Evolutionary conservation across 2,797 vertebrate genomes (phyloP).

Genomic region (Arrhamphus sclerolepis): DNA sequence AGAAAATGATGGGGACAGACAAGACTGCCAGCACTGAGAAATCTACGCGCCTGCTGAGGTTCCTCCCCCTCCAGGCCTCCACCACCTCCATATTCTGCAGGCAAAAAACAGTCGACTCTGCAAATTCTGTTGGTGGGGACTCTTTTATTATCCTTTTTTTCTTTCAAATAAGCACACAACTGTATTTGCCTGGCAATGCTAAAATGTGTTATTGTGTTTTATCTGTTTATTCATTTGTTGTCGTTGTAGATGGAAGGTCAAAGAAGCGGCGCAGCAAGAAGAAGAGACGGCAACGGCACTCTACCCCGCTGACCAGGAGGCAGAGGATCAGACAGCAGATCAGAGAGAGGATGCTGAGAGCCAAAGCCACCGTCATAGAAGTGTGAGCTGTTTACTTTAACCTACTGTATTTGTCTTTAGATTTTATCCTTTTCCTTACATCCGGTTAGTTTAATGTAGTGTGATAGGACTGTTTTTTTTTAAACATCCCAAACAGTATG

Average conservation of each 20-base stretch:
- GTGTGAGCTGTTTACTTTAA: slow-evolving; percentile 63
- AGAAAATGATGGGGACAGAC: slow-evolving; percentile 66
- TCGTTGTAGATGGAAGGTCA: slow-evolving; percentile 64
- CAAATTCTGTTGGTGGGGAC: slow-evolving; percentile 59
- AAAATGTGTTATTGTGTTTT: not conserved
- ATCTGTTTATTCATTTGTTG: slow-evolving; percentile 2
- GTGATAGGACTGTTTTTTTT: no score
- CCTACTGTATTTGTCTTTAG: not conserved
- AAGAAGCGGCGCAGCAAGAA: slow-evolving; percentile 75
- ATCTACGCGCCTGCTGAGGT: slow-evolving; percentile 51
- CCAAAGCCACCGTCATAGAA: slow-evolving; percentile 79
- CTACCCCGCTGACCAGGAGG: slow-evolving; percentile 71
- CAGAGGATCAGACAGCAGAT: slow-evolving; percentile 75
- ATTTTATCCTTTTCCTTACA: not conserved
- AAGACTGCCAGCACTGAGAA: slow-evolving; percentile 39
- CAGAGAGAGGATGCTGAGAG: slow-evolving; percentile 75
- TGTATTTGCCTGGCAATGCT: not conserved
- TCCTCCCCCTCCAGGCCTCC: slow-evolving; percentile 74
- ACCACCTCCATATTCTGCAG: slow-evolving; percentile 68
- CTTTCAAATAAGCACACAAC: not conserved
- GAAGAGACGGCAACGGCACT: slow-evolving; percentile 63
- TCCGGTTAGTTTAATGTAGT: not conserved
- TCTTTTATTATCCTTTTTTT: not conserved
- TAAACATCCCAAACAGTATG: not conserved
- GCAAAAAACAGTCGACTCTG: slow-evolving; percentile 41